These are phyloP conservation scores for Zosterops japonicus DNA, from an alignment of 2,113 vertebrate species.

Conservation along the genomic window DNA sequence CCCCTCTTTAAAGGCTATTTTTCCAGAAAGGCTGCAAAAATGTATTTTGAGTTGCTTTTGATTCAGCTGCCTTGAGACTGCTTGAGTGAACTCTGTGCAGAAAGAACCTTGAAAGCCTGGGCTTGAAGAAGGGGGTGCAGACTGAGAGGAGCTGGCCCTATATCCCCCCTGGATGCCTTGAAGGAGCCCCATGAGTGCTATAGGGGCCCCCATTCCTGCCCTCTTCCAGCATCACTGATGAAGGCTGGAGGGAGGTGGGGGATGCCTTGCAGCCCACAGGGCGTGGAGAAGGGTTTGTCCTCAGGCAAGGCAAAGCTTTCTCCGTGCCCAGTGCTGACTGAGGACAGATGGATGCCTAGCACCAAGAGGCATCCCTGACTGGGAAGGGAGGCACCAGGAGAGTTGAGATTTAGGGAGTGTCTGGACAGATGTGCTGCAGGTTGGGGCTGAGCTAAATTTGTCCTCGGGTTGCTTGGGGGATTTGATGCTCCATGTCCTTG, in stretches of 20 bases:
- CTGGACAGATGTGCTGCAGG: neutral
- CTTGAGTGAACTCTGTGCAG: neutral
- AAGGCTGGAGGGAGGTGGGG: neutral
- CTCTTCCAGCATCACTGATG: neutral
- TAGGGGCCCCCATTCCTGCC: neutral
- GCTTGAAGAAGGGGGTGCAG: neutral
- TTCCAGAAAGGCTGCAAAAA: slow-evolving; percentile 23
- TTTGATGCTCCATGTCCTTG: neutral
- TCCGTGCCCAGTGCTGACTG: fast-evolving
- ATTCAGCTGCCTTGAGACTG: neutral
- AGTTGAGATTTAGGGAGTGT: neutral
- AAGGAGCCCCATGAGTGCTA: neutral
- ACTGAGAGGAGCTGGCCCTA: neutral
- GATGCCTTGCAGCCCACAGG: neutral
- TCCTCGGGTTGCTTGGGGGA: fast-evolving
- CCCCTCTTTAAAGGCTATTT: slow-evolving; percentile 8
- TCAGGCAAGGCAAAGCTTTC: neutral
- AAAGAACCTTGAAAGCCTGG: neutral
- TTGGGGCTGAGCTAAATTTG: neutral
- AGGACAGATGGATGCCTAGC: neutral
- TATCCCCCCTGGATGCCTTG: too few relatives aligned
- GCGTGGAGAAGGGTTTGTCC: neutral
- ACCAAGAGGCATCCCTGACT: neutral
- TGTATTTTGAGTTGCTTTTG: neutral
- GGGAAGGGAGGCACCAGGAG: neutral